These are phyloP conservation scores for Cryptus armator DNA, from an alignment of 2,888 invertebrate genomes.

Conservation along the genomic window DNA sequence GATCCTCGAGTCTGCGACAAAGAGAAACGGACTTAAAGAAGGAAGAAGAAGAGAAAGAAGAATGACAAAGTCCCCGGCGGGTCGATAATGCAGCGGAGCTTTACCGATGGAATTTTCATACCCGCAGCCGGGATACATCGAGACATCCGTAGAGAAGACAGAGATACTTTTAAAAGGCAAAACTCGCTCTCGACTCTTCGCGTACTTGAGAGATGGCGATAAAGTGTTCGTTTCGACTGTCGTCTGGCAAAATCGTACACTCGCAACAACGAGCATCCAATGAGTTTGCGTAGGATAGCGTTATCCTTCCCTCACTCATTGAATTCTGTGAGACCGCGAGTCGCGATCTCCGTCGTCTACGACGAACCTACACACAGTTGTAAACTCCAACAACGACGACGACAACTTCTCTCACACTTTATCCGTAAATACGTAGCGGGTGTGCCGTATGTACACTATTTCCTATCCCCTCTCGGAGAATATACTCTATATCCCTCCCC, in stretches of 20 bases:
- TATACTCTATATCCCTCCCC: conserved; percentile 19
- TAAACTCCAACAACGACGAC: conserved; percentile 4
- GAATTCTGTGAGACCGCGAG: conserved; percentile 40
- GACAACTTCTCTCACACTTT: conserved; percentile 16
- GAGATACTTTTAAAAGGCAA: neutral
- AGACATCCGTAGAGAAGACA: conserved; percentile 31
- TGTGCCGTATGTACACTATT: conserved; percentile 37
- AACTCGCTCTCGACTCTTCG: conserved; percentile 3
- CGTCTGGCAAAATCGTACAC: neutral
- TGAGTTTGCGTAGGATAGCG: conserved; percentile 71
- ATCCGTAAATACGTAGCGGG: conserved; percentile 9
- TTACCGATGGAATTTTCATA: conserved; percentile 47
- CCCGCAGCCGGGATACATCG: conserved; percentile 32
- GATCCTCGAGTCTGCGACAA: neutral
- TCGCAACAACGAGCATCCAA: conserved; percentile 54
- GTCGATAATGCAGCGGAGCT: conserved; percentile 60
- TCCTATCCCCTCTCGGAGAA: conserved; percentile 50
- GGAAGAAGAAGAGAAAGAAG: neutral
- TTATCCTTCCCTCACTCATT: conserved; percentile 43
- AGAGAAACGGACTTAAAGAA: neutral
- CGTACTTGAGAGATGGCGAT: conserved; percentile 54
- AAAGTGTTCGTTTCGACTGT: conserved; percentile 39
- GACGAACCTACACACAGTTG: neutral
- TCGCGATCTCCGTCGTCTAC: conserved; percentile 34
- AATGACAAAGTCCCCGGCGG: neutral